Conservation (phyloP, 2,888 invertebrate species). For the Cephalotes varians region DNA sequence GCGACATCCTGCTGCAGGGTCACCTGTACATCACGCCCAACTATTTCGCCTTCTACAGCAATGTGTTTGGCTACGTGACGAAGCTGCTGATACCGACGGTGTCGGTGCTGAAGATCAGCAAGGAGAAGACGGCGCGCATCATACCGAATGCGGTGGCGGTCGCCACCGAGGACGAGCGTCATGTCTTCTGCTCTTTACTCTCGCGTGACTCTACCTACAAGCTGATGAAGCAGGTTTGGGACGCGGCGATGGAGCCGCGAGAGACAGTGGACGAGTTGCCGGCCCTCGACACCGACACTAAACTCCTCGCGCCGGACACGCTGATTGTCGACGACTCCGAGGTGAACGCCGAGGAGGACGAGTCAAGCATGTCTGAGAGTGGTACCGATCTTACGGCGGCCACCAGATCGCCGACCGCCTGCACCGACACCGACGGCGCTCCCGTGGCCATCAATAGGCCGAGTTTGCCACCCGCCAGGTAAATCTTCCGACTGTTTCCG, state of each 20-base stretch:
- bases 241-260: conserved; percentile 87
- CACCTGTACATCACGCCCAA: conserved; percentile 97
- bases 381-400: conserved; percentile 82
- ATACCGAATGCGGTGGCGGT: conserved; percentile 98
- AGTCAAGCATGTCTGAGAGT: conserved; percentile 85
- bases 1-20: conserved; percentile 96
- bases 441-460: conserved; percentile 77
- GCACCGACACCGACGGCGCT: conserved; percentile 78
- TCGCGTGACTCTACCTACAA: conserved; percentile 95
- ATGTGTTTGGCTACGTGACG: conserved; percentile 97
- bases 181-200: conserved; percentile 96
- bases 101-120: conserved; percentile 94
- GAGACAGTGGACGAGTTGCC: conserved; percentile 80
- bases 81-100: conserved; percentile 96
- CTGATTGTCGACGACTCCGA: conserved; percentile 81
- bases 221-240: conserved; percentile 95
- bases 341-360: conserved; percentile 84
- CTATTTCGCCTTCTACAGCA: conserved; percentile 98
- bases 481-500: neutral
- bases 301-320: conserved; percentile 77
- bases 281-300: conserved; percentile 75
- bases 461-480: conserved; percentile 68
- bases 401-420: conserved; percentile 83
- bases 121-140: conserved; percentile 97
- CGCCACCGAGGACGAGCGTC: conserved; percentile 92